Evolutionary conservation across 2,888 invertebrate genomes (phyloP).

Genomic region (Lycia hirtaria): DNA sequence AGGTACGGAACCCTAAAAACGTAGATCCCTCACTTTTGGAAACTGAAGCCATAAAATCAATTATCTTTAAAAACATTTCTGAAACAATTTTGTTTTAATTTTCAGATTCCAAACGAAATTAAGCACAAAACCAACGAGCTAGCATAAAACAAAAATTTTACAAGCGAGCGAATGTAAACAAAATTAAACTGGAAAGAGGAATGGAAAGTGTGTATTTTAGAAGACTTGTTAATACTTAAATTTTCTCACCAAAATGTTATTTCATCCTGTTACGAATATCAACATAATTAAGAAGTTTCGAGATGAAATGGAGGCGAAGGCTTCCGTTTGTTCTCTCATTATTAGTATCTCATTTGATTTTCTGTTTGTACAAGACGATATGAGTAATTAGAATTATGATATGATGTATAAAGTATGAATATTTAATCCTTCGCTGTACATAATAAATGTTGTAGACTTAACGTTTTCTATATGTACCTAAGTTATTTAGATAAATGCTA

Average conservation of each 20-base stretch:
- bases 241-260: conserved; percentile 14
- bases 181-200: neutral
- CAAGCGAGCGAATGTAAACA: neutral
- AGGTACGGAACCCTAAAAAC: no score
- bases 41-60: no score
- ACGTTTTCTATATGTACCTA: no score
- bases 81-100: no score
- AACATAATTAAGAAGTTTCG: conserved; percentile 23
- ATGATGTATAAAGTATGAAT: neutral
- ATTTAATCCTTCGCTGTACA: neutral
- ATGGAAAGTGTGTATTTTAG: conserved; percentile 6
- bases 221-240: conserved; percentile 11
- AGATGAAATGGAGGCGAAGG: conserved; percentile 17
- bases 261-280: conserved; percentile 21
- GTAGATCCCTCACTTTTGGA: no score
- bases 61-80: no score
- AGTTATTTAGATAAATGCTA: no score
- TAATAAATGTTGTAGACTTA: no score
- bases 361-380: neutral
- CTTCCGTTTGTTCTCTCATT: conserved; percentile 12
- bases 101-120: no score
- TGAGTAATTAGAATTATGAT: neutral
- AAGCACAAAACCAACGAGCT: no score
- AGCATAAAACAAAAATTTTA: no score
- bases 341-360: conserved; percentile 4